Evolutionary conservation across 2,888 invertebrate genomes (phyloP), one percentile per base, ranked within the genome.

Genomic region (Ditylenchus weischeri): DNA sequence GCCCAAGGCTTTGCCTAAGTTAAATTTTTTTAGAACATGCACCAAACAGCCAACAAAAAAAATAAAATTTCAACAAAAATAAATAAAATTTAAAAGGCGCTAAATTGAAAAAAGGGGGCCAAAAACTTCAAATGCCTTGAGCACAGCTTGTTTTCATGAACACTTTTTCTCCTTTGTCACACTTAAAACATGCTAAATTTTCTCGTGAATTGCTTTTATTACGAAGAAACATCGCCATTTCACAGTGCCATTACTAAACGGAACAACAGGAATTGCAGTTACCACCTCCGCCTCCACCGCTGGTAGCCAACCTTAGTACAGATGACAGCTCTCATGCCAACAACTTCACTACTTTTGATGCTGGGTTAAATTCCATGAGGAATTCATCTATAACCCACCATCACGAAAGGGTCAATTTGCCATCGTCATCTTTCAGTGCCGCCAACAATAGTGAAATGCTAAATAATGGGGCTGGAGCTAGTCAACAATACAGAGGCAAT

Each of bases 131-230:
- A n/a, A 29, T 29, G 29, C 29, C 29, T 29, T 29, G 29, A 29
- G 29, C 29, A 29, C 29, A 29, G 29, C 29, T 29, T 29, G 2
- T 29, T 29, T 29, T 29, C n/a, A n/a, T n/a, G n/a, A n/a, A n/a
- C n/a, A n/a, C n/a, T n/a, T n/a, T n/a, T 29, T 29, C 29, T 29
- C 29, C 5, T 29, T 29, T 29, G 29, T 29, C 29, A 4, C 29
- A 29, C 29, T 5, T 29, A 4, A 29, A 29, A 29, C 29, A 29
- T 29, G 29, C 29, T 29, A 29, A 5, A 29, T 4, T 4, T 29
- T 21, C 49, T 19, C 11, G 11, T 66, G 36, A 65, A 47, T 64
- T 65, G 29, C 29, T 67, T 66, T 43, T 48, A 15, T 43, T 43
- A 43, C 11, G 47, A 64, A 59, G 38, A 13, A 64, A 66, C 18